A percentile compares a stretch with the other conserved stretches of the same genome.
Evolutionary conservation across 2,113 vertebrate species (phyloP).

Genomic region (Oreotrochilus melanogaster): DNA sequence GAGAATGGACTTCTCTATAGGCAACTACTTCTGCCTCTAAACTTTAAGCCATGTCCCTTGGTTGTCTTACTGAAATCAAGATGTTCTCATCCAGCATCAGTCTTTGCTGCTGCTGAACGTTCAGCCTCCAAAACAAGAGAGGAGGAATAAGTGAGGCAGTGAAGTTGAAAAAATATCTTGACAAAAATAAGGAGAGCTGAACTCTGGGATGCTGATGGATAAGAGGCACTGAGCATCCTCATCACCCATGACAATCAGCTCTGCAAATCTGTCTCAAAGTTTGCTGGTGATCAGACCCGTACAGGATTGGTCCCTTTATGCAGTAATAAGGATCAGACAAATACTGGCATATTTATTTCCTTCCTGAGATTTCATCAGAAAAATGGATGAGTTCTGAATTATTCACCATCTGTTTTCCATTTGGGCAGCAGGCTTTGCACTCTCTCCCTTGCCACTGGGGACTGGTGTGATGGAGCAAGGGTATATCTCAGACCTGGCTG

Average conservation of each 20-base stretch:
- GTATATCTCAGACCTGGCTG: background rate
- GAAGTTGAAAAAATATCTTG: background rate
- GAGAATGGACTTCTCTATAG: background rate
- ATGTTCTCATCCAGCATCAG: background rate
- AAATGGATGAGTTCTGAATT: background rate
- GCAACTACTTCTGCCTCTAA: background rate
- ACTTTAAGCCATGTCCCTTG: background rate
- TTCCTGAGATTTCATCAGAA: background rate
- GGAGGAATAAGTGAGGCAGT: background rate
- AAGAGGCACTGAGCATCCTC: background rate
- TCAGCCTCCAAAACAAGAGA: background rate
- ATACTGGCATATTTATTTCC: background rate
- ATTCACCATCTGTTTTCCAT: conserved; percentile 20
- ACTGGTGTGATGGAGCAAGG: background rate
- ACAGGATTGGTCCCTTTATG: background rate
- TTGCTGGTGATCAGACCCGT: background rate
- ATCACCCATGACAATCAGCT: background rate
- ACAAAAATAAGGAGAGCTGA: background rate
- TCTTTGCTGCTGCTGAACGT: background rate
- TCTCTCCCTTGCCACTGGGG: background rate
- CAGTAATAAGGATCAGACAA: background rate
- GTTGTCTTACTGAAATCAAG: background rate
- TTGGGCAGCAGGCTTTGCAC: background rate
- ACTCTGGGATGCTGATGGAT: background rate
- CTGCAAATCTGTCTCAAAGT: background rate